These are phyloP conservation scores for Acanthosoma haemorrhoidale DNA, from an alignment of 2,888 invertebrate genomes.

Conservation along the genomic window DNA sequence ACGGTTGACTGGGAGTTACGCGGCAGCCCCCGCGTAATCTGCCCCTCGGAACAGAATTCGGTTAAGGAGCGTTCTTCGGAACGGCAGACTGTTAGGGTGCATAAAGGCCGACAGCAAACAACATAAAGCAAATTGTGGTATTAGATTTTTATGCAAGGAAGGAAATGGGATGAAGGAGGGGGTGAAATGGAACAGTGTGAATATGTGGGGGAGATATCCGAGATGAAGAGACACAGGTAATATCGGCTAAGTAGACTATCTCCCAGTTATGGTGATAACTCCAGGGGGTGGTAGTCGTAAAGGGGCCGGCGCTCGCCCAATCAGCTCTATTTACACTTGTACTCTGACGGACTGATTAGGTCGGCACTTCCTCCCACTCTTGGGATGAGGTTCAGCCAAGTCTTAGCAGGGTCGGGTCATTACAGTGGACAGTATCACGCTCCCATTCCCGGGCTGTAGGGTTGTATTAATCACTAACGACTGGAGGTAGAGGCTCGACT, in stretches of 20 bases:
- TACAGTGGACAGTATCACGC: no score
- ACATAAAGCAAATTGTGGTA: slow-evolving; percentile 17
- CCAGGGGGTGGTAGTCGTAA: slow-evolving; percentile 30
- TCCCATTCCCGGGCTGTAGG: no score
- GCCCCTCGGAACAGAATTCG: background rate
- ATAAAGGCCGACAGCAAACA: slow-evolving; percentile 9
- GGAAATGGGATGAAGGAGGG: background rate
- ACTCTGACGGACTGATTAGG: no score
- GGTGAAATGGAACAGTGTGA: slow-evolving; percentile 5
- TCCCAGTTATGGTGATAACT: slow-evolving; percentile 36
- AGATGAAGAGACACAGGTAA: background rate
- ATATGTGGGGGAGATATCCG: background rate
- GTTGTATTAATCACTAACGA: no score
- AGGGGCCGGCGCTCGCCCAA: background rate
- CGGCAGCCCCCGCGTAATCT: no score
- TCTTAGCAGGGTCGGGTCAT: no score
- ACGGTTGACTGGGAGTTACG: no score
- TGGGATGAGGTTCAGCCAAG: no score
- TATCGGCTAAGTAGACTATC: background rate
- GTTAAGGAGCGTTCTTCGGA: background rate
- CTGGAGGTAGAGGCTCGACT: no score
- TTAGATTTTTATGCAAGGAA: slow-evolving; percentile 13
- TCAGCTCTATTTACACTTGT: slow-evolving; percentile 8
- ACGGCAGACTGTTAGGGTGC: background rate
- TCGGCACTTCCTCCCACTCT: no score